phyloP scores from a whole-genome alignment of 2,113 vertebrate genomes.

The Pteruthius melanotis region DNA sequence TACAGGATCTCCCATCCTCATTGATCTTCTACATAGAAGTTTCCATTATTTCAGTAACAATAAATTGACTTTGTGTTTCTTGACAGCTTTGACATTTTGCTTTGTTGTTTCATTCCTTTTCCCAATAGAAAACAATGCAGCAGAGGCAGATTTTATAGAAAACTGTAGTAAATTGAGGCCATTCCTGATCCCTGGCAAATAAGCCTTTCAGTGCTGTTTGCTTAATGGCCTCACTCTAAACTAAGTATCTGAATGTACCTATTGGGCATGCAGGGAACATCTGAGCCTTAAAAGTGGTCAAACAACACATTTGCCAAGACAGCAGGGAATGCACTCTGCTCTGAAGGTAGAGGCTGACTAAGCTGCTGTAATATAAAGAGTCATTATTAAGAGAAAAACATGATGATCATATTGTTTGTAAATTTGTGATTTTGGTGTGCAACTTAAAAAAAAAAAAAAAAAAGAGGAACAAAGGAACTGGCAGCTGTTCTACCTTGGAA shows the following conservation, averaged over 20 bases:
- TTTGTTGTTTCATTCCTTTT: conserved; percentile 5
- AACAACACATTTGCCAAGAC: not conserved
- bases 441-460: not conserved
- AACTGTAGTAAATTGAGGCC: not conserved
- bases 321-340: not conserved
- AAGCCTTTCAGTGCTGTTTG: not conserved
- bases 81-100: not conserved
- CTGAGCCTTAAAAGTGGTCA: conserved; percentile 6
- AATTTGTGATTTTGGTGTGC: not conserved
- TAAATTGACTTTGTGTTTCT: conserved; percentile 1
- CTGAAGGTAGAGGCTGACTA: not conserved
- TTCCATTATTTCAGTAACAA: conserved; percentile 4
- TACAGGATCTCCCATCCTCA: not conserved
- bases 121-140: not conserved
- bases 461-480: not conserved
- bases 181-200: not conserved
- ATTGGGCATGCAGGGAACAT: not conserved
- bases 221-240: conserved; percentile 1
- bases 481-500: not conserved
- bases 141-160: conserved; percentile 5
- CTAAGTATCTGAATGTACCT: not conserved
- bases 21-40: not conserved
- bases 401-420: not conserved
- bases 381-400: not conserved
- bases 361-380: not conserved